A percentile compares a stretch with the other conserved stretches of the same genome.
Evolutionary conservation across 2,797 vertebrate species (phyloP).

Genomic region (Phylloscopus collybita): DNA sequence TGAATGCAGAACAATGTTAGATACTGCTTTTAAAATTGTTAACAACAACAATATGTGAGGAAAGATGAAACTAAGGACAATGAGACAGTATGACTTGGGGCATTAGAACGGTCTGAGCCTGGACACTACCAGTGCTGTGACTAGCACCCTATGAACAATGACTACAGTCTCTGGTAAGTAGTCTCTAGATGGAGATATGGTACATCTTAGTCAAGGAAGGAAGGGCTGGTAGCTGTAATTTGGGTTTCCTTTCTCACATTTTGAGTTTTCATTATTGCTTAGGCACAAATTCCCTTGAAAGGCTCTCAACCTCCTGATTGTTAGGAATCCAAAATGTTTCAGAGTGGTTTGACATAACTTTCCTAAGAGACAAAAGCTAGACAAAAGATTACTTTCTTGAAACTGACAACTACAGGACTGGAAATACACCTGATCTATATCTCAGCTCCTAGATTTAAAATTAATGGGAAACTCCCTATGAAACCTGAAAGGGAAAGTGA

Average conservation of each 20-base stretch:
- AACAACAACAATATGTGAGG: background rate
- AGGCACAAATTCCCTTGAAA: background rate
- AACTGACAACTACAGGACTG: background rate
- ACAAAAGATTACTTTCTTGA: background rate
- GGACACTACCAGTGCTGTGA: background rate
- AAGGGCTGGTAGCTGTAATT: background rate
- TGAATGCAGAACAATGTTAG: background rate
- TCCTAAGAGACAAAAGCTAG: background rate
- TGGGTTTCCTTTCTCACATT: background rate
- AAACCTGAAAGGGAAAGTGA: constrained; percentile 40
- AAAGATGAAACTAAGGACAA: background rate
- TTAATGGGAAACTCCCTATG: background rate
- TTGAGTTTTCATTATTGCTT: background rate
- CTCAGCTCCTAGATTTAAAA: background rate
- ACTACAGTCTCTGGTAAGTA: background rate
- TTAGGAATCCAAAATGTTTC: background rate
- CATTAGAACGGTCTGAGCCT: background rate
- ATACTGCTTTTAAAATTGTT: background rate
- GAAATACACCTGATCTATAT: background rate
- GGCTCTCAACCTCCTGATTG: background rate
- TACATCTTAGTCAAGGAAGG: background rate
- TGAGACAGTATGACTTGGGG: background rate
- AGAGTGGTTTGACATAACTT: background rate
- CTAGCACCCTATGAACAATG: background rate
- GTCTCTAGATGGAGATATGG: background rate